phyloP scores from a whole-genome alignment of 2,888 invertebrate species.

The Strigamia transsilvanica region DNA sequence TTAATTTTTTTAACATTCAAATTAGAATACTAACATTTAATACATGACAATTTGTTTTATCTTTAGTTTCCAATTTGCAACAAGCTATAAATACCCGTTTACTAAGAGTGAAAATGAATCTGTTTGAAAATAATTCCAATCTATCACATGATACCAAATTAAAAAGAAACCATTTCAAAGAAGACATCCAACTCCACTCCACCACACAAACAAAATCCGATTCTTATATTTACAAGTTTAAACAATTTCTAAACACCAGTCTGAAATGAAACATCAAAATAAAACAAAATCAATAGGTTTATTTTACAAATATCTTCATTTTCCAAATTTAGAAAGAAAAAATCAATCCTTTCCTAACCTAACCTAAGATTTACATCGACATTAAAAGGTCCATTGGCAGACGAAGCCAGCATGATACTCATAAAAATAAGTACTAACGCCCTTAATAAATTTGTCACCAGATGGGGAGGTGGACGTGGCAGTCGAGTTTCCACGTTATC shows the following conservation, averaged over 20 bases:
- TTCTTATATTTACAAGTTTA: neutral
- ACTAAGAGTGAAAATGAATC: neutral
- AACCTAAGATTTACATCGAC: neutral
- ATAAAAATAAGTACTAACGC: slow-evolving; percentile 8
- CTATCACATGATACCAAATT: neutral
- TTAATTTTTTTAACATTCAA: too few relatives aligned
- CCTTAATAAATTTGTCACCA: slow-evolving; percentile 30
- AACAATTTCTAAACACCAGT: neutral
- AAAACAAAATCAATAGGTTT: neutral
- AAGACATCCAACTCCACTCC: neutral
- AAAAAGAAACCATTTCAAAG: neutral
- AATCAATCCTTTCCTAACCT: too few relatives aligned
- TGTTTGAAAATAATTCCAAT: neutral
- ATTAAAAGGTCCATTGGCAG: neutral
- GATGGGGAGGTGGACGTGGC: neutral
- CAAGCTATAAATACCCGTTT: neutral
- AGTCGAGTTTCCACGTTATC: neutral
- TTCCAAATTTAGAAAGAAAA: neutral
- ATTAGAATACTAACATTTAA: too few relatives aligned
- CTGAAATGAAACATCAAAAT: neutral
- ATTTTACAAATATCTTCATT: neutral
- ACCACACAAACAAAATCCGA: slow-evolving; percentile 2
- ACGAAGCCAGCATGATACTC: neutral
- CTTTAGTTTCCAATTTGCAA: neutral
- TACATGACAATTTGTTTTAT: neutral